Evolutionary conservation across 2,113 vertebrate species (phyloP).

Genomic region (Nibea albiflora): DNA sequence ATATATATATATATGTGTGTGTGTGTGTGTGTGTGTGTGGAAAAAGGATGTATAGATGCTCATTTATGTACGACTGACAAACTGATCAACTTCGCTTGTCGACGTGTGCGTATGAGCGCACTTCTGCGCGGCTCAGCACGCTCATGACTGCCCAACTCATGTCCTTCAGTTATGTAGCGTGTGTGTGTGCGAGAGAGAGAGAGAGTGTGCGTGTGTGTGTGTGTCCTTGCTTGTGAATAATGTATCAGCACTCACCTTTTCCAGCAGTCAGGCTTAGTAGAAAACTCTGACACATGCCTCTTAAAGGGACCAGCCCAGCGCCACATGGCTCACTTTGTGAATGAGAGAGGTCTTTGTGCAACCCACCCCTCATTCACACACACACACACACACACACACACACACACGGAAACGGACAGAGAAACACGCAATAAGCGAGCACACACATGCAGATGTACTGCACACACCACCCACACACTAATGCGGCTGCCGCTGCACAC

Average conservation of each 20-base stretch:
- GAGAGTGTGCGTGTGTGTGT: slow-evolving; percentile 57
- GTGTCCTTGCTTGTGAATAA: slow-evolving; percentile 77
- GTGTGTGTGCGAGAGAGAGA: slow-evolving; percentile 14
- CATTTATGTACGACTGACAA: slow-evolving; percentile 24
- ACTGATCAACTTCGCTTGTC: slow-evolving; percentile 51
- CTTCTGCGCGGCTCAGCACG: slow-evolving; percentile 30
- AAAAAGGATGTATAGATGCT: slow-evolving; percentile 27
- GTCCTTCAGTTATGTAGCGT: slow-evolving; percentile 63
- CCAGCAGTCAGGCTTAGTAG: slow-evolving; percentile 70
- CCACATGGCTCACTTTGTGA: slow-evolving; percentile 76
- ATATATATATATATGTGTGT: slow-evolving; percentile 7
- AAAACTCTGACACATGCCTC: slow-evolving; percentile 70
- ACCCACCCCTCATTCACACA: slow-evolving; percentile 11
- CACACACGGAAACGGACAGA: background rate
- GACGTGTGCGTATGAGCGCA: slow-evolving; percentile 15
- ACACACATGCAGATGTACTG: slow-evolving; percentile 47
- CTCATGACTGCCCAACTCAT: slow-evolving; percentile 34
- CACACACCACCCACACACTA: slow-evolving; percentile 64
- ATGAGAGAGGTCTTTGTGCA: slow-evolving; percentile 61
- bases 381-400: background rate
- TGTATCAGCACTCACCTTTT: slow-evolving; percentile 71
- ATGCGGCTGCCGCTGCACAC: slow-evolving; percentile 60
- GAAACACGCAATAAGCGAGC: background rate
- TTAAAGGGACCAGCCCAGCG: slow-evolving; percentile 67
- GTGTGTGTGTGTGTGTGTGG: slow-evolving; percentile 18